A percentile compares a stretch with the other conserved stretches of the same genome.
phyloP scores from a whole-genome alignment of 1,140 invertebrate genomes.

The Magallana ariakensis region DNA sequence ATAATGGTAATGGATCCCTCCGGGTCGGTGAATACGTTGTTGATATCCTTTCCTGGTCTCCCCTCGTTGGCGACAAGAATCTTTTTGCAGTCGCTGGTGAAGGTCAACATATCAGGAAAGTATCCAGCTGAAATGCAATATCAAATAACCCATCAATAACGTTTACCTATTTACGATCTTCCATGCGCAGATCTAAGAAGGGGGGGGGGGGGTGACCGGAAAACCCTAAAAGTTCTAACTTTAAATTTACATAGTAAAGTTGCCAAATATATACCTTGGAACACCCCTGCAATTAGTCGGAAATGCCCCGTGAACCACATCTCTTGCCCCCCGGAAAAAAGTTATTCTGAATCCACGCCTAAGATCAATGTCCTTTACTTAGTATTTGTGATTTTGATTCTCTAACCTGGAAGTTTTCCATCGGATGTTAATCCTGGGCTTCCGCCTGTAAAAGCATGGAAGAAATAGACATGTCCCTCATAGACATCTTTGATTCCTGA shows the following conservation, averaged over 20 bases:
- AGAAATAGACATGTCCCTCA: slow-evolving; percentile 55
- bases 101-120: slow-evolving; percentile 54
- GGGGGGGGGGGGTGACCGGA: too few relatives aligned
- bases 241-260: too few relatives aligned
- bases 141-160: background rate
- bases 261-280: too few relatives aligned
- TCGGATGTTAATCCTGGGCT: background rate
- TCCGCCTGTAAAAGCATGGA: slow-evolving; percentile 37
- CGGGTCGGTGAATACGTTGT: slow-evolving; percentile 51
- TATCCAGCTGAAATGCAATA: slow-evolving; percentile 41
- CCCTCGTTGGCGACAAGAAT: slow-evolving; percentile 58
- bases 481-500: slow-evolving; percentile 54
- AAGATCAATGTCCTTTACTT: too few relatives aligned
- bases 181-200: background rate
- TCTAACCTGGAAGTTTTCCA: slow-evolving; percentile 40
- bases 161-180: background rate
- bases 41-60: slow-evolving; percentile 44
- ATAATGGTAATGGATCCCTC: slow-evolving; percentile 50
- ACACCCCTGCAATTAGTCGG: too few relatives aligned
- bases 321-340: too few relatives aligned
- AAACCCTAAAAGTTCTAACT: too few relatives aligned
- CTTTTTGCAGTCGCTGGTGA: slow-evolving; percentile 40
- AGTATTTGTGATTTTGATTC: too few relatives aligned
- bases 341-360: too few relatives aligned
- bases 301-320: too few relatives aligned